Conservation (phyloP, 2,888 invertebrate species). For the Nymphalis c-album region DNA sequence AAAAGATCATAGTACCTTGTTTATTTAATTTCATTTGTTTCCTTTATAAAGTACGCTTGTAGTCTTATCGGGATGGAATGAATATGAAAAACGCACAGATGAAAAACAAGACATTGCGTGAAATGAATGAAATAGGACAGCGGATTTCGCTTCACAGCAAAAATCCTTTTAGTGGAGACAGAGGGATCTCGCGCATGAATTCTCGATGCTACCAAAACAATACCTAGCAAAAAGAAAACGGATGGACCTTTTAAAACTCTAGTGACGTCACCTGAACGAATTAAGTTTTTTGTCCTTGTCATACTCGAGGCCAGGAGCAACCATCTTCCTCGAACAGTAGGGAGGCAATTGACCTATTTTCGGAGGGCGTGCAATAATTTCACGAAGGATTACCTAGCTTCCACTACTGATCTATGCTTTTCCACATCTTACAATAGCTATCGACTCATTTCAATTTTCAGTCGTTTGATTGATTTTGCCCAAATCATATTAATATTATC, state of each 20-base stretch:
- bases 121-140: conserved; percentile 45
- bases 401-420: conserved; percentile 57
- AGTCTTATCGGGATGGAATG: conserved; percentile 34
- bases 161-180: conserved; percentile 30
- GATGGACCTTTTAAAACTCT: conserved; percentile 65
- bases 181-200: conserved; percentile 20
- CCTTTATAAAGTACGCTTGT: conserved; percentile 47
- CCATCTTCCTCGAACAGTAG: conserved; percentile 58
- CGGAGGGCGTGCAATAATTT: conserved; percentile 76
- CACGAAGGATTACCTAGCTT: conserved; percentile 64
- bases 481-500: too few relatives aligned
- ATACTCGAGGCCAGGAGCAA: conserved; percentile 47
- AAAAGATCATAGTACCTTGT: conserved; percentile 54
- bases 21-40: conserved; percentile 58
- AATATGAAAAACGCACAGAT: conserved; percentile 40
- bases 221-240: conserved; percentile 65
- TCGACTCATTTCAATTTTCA: conserved; percentile 33
- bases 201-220: conserved; percentile 60
- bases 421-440: conserved; percentile 40
- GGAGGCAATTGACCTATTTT: conserved; percentile 81
- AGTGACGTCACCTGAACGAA: conserved; percentile 78
- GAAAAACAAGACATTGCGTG: conserved; percentile 41
- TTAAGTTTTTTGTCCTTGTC: conserved; percentile 66
- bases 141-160: conserved; percentile 46
- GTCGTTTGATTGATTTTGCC: conserved; percentile 12